Conservation (phyloP, 2,888 invertebrate species). For the Eustalomyia histrio region DNA sequence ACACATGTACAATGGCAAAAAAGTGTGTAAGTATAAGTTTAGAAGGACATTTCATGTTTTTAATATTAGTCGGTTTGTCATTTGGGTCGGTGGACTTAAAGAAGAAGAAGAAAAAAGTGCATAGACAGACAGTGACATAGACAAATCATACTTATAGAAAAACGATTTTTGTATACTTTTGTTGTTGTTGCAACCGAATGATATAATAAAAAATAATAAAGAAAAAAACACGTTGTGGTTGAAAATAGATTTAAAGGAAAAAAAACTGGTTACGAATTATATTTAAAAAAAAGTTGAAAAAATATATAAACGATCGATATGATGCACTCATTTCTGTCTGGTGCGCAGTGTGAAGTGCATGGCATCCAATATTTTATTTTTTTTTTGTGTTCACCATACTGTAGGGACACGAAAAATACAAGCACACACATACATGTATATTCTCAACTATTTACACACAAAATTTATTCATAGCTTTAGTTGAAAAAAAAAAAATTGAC, state of each 20-base stretch:
- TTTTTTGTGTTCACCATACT: constrained; percentile 12
- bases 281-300: constrained; percentile 68
- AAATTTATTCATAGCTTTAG: constrained; percentile 72
- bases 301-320: constrained; percentile 78
- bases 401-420: constrained; percentile 34
- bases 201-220: constrained; percentile 30
- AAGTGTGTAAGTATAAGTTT: constrained; percentile 2
- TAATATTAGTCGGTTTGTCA: constrained; percentile 56
- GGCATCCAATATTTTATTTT: constrained; percentile 54
- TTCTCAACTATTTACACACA: constrained; percentile 73
- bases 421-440: constrained; percentile 65
- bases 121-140: constrained; percentile 66
- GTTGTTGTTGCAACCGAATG: constrained; percentile 61
- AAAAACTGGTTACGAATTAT: constrained; percentile 66
- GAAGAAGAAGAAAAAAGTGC: constrained; percentile 65
- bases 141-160: constrained; percentile 62
- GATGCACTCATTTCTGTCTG: constrained; percentile 80
- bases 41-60: constrained; percentile 52
- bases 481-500: constrained; percentile 49
- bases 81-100: constrained; percentile 59
- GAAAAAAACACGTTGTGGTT: constrained; percentile 46
- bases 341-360: constrained; percentile 74
- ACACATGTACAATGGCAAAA: background rate
- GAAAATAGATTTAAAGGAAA: constrained; percentile 61
- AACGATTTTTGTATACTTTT: constrained; percentile 67